phyloP scores from a whole-genome alignment of 2,888 invertebrate genomes.

The Pandemis corylana region DNA sequence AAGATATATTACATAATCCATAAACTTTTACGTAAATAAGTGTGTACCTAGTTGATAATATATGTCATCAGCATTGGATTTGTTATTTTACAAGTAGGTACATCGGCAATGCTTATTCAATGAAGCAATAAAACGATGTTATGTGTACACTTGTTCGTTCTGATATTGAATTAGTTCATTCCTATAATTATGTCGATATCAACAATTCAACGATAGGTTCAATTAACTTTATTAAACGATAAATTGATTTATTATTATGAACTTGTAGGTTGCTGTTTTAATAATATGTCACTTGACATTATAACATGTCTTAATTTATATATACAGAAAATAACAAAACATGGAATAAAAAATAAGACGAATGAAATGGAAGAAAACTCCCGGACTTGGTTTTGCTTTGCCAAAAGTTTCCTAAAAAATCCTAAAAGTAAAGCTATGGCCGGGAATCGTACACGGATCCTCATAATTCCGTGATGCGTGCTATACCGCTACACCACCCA shows the following conservation, averaged over 20 bases:
- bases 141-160: neutral
- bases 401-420: no score
- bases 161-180: conserved; percentile 33
- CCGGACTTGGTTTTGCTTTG: no score
- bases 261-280: neutral
- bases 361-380: neutral
- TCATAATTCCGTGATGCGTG: no score
- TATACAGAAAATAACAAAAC: no score
- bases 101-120: neutral
- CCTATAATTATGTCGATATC: conserved; percentile 11
- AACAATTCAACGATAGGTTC: conserved; percentile 4
- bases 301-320: neutral
- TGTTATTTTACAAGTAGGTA: neutral
- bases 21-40: no score
- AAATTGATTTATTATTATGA: conserved; percentile 11
- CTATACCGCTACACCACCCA: no score
- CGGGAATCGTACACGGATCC: no score
- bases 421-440: no score
- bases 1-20: no score
- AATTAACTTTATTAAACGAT: conserved; percentile 20
- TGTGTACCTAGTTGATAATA: no score
- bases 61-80: neutral
- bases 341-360: neutral
- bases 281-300: neutral
- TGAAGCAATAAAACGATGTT: conserved; percentile 2